Base-by-base conservation (phyloP, 2,113 vertebrate species). In the Hemibagrus wyckioides region DNA sequence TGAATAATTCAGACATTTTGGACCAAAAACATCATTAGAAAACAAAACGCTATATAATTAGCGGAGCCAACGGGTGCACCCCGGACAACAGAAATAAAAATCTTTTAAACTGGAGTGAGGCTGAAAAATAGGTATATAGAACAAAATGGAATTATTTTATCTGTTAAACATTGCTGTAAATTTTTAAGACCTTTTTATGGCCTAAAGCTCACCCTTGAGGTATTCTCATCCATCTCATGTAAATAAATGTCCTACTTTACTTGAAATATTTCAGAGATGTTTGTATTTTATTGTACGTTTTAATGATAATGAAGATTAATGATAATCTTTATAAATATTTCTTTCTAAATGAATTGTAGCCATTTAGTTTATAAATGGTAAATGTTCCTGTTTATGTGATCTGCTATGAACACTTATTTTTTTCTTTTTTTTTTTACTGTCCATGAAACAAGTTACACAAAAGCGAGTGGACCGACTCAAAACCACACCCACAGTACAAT, bases 41-140 rank as follows among this genome's bases (percentile, higher is more conserved):
- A 93, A 93, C 91, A 93, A 93, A 94, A 84, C 87, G 89, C 82
- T 75, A 76, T 85, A 80, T 91, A 90, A 92, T 88, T 90, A 86
- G 21, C 1, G 8, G 28, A 33, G 44, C 73, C 73, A 8, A 7
- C 6, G 1, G n/a, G 50, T 48, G 25, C 73, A n/a, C n/a, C 28
- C 41, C 11, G 10, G 5, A 10, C 48, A 9, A 21, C 10, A 33
- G 3, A 10, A 56, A 80, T 33, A 80, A 80, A 33, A 28, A 14
- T 79, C 17, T n/a, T 79, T 50, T 54, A 17, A 8, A 6, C 52
- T 57, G 4, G 5, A 17, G 28, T 56, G 33, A 23, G 4, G 10
- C 17, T 21, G 30, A 80, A 80, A 7, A 39, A 56, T 30, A 19
- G 3, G 14, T n/a, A 77, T 30, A 30, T 30, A 25, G 41, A 75